These are phyloP conservation scores for Dichetophora obliterata DNA, from an alignment of 2,888 invertebrate species.

Conservation along the genomic window DNA sequence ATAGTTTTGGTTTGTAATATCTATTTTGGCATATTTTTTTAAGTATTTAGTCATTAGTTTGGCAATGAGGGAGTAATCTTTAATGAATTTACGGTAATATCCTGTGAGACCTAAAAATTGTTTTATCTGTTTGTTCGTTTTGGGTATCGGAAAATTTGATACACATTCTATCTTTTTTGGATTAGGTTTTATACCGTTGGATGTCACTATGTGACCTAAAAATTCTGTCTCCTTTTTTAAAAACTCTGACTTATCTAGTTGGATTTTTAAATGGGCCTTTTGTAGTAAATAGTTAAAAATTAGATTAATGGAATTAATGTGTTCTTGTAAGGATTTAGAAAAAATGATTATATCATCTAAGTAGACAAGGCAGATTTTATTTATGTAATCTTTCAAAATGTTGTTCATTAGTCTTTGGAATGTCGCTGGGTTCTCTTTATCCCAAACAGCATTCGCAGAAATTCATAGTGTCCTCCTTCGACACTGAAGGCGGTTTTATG, in stretches of 20 bases:
- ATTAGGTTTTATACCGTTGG: constrained; percentile 38
- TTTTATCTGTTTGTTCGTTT: constrained; percentile 45
- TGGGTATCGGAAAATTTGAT: constrained; percentile 43
- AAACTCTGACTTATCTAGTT: constrained; percentile 41
- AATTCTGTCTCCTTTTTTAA: constrained; percentile 42
- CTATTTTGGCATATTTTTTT: constrained; percentile 35
- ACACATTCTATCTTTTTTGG: constrained; percentile 47
- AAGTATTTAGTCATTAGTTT: constrained; percentile 40
- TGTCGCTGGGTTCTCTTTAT: constrained; percentile 37
- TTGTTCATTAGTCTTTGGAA: constrained; percentile 45
- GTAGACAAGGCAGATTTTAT: constrained; percentile 45
- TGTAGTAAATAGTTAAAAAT: constrained; percentile 34
- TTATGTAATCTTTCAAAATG: constrained; percentile 41
- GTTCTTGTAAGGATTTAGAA: constrained; percentile 42
- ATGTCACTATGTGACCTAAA: constrained; percentile 36
- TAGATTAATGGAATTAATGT: constrained; percentile 30
- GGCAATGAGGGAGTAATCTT: constrained; percentile 27
- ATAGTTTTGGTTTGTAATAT: constrained; percentile 31
- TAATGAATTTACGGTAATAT: constrained; percentile 46
- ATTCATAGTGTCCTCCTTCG: too few relatives aligned
- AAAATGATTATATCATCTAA: constrained; percentile 48
- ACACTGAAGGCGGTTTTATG: too few relatives aligned
- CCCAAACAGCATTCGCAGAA: too few relatives aligned
- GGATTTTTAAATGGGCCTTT: constrained; percentile 42
- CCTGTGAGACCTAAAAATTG: constrained; percentile 46